Base-by-base conservation (phyloP, 64 coral and sea anemone genomes). In the Montipora sp. region DNA sequence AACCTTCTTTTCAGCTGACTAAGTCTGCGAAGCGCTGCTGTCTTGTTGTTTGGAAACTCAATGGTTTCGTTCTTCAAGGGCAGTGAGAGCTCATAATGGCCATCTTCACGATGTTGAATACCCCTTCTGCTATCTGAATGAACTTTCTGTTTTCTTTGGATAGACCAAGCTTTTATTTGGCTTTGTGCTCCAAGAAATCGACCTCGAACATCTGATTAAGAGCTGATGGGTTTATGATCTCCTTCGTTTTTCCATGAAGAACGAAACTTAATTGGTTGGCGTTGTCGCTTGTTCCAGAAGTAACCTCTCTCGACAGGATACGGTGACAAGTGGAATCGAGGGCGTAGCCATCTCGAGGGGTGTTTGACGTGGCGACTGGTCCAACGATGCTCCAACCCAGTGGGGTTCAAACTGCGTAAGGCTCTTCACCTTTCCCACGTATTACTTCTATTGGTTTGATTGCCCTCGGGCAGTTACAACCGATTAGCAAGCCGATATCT, bases 381-480 rank as follows among this genome's bases (percentile, higher is more conserved):
- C 92, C 88, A 2, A 94, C 71, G 45, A 97, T 91, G 22, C 92
- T 47, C 92, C 96, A 98, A 5, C 96, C 96, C 3, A 98, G 75
- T 16, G 90, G 12, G 6, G 93, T 98, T 20, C 89, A 9, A 47
- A 98, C 80, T 24, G 96, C 96, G 51, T 95, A 95, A 11, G 93
- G 93, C 8, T 98, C 93, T 5, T 95, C 57, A 13, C 80, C 58
- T 51, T 89, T 93, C 7, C 90, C 90, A 0, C 58, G 59, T 13
- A 95, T 93, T 0, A 98, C 91, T 24, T 98, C 93, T 49, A 47
- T 86, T 12, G 93, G 96, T 23, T 95, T 95, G 0, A 90, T 90
- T 11, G 96, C 93, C 67, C 88, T 93, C 0, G 93, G 90, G 13
- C 96, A 98, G 14, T 98, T 98, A 43, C 84, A 95, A 20, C 96